These are phyloP conservation scores for Uropsilus gracilis DNA, from an alignment of 2,113 vertebrate species.

Conservation along the genomic window DNA sequence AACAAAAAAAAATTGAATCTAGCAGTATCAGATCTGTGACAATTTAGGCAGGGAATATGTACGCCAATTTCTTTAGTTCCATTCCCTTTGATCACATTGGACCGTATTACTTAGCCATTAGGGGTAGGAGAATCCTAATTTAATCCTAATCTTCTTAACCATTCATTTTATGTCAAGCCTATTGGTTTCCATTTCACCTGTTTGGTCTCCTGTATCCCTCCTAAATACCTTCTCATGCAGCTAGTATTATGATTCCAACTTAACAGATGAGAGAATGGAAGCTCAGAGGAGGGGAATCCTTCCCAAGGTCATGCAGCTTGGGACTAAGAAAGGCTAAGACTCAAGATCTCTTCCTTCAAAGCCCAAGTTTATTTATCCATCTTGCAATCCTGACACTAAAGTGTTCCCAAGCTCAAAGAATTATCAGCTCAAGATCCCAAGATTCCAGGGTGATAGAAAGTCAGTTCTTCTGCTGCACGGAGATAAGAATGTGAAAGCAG, in stretches of 20 bases:
- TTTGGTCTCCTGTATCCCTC: background rate
- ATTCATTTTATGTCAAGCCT: constrained; percentile 7
- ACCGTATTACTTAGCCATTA: constrained; percentile 20
- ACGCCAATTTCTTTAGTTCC: background rate
- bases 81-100: constrained; percentile 11
- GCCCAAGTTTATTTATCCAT: constrained; percentile 38
- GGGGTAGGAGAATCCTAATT: background rate
- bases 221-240: constrained; percentile 8
- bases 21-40: background rate
- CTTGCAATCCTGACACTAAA: constrained; percentile 52
- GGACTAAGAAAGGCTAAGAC: background rate
- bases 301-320: constrained; percentile 74
- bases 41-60: background rate
- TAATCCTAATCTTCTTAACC: constrained; percentile 54
- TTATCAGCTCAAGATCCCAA: constrained; percentile 66
- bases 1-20: background rate
- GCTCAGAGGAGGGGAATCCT: constrained; percentile 52
- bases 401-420: constrained; percentile 62
- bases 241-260: constrained; percentile 48
- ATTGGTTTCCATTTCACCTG: constrained; percentile 6
- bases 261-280: constrained; percentile 44
- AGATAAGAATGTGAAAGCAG: constrained; percentile 65
- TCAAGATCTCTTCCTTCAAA: constrained; percentile 57
- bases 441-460: constrained; percentile 71
- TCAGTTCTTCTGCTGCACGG: constrained; percentile 58